Evolutionary conservation across 23 tunicate genomes (phyloP).

Genomic region (Halocynthia aurantium): DNA sequence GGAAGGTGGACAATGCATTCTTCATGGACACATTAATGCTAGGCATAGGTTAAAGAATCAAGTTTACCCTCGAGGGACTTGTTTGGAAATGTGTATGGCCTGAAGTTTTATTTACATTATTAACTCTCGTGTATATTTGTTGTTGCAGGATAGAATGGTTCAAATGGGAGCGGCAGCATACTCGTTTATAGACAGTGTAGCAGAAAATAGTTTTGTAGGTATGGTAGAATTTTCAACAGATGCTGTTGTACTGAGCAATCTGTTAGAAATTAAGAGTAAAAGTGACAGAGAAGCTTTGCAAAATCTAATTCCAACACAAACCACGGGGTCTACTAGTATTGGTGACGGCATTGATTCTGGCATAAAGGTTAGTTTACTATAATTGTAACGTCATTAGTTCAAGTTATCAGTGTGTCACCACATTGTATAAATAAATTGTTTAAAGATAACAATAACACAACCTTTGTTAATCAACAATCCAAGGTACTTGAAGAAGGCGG

Average conservation of each 20-base stretch:
- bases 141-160: no score
- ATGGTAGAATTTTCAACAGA: conserved; percentile 26
- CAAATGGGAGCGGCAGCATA: no score
- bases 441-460: no score
- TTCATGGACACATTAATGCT: no score
- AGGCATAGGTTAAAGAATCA: no score
- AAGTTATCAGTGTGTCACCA: background rate
- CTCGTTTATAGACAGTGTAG: conserved; percentile 10
- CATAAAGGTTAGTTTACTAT: conserved; percentile 22
- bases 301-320: background rate
- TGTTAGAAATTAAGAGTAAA: background rate
- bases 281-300: conserved; percentile 6
- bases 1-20: no score
- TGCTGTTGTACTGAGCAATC: conserved; percentile 9
- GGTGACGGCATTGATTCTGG: conserved; percentile 37
- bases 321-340: conserved; percentile 35
- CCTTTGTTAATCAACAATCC: background rate
- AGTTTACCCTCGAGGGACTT: no score
- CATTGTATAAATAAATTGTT: no score
- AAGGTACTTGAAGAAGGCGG: no score
- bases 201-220: conserved; percentile 22
- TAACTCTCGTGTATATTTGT: no score
- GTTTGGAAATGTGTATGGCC: no score
- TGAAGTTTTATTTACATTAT: no score
- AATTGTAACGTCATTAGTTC: background rate